Evolutionary conservation across 2,888 invertebrate genomes (phyloP).

Genomic region (Dascillus cervinus): DNA sequence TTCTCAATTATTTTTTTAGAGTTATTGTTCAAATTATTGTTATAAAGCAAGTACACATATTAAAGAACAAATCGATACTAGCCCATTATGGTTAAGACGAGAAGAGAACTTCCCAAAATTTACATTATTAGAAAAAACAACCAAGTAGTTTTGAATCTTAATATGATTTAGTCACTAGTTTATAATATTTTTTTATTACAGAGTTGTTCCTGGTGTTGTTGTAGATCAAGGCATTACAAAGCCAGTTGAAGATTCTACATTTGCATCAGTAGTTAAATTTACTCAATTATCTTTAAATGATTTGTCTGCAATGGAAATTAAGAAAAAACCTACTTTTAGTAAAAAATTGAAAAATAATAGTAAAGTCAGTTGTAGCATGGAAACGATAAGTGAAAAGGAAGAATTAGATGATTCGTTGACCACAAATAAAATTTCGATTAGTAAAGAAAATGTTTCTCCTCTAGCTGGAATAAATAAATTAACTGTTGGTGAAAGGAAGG

Average conservation of each 20-base stretch:
- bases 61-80: constrained; percentile 70
- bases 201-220: constrained; percentile 49
- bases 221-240: constrained; percentile 43
- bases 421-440: no score
- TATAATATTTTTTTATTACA: constrained; percentile 14
- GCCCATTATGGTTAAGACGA: constrained; percentile 77
- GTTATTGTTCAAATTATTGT: constrained; percentile 77
- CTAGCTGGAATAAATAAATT: no score
- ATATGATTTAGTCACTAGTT: not conserved
- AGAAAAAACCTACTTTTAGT: constrained; percentile 10
- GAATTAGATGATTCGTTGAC: constrained; percentile 26
- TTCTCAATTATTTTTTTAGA: constrained; percentile 46
- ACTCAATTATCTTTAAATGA: constrained; percentile 45
- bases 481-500: no score
- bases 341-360: constrained; percentile 5
- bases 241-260: constrained; percentile 28
- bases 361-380: constrained; percentile 13
- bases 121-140: constrained; percentile 45
- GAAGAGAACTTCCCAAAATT: constrained; percentile 58
- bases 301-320: constrained; percentile 29
- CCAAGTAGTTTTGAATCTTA: constrained; percentile 24
- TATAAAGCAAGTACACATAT: constrained; percentile 73
- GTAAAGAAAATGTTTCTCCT: no score
- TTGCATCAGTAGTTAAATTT: constrained; percentile 48
- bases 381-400: constrained; percentile 27